phyloP scores from a whole-genome alignment of 2,888 invertebrate species.

The Clivina fossor region DNA sequence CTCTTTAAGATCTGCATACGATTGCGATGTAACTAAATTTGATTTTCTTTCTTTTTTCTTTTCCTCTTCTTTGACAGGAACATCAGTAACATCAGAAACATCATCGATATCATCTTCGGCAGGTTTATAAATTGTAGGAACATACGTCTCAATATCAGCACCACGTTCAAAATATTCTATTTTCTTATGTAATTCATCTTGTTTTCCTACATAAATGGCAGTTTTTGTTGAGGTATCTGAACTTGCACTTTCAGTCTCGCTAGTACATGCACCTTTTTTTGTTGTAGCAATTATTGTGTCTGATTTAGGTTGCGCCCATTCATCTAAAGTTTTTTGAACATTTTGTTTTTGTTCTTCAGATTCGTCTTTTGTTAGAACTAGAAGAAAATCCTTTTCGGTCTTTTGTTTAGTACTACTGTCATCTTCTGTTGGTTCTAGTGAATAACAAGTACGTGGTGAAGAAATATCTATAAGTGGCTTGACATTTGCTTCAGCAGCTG shows the following conservation, averaged over 20 bases:
- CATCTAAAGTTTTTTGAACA: conserved; percentile 51
- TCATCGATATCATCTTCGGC: conserved; percentile 55
- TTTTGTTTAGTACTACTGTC: conserved; percentile 41
- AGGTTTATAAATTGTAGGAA: conserved; percentile 53
- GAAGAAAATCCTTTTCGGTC: conserved; percentile 51
- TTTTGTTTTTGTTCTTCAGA: conserved; percentile 45
- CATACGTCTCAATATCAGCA: conserved; percentile 56
- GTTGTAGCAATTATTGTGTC: conserved; percentile 46
- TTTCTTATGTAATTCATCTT: conserved; percentile 69
- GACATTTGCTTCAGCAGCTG: conserved; percentile 57
- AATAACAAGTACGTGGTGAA: conserved; percentile 56
- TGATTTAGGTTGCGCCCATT: conserved; percentile 54
- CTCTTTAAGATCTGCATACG: conserved; percentile 75
- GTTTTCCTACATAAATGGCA: conserved; percentile 63
- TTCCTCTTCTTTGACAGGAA: conserved; percentile 40
- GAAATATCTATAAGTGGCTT: conserved; percentile 45
- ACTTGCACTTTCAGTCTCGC: conserved; percentile 72
- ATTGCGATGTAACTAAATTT: conserved; percentile 61
- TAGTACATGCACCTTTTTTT: conserved; percentile 57
- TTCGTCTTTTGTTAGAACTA: conserved; percentile 52
- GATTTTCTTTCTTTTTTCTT: conserved; percentile 40
- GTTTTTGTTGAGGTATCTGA: conserved; percentile 73
- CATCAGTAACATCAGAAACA: conserved; percentile 25
- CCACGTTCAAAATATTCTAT: conserved; percentile 80
- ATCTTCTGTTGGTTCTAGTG: conserved; percentile 53